Percentiles rank a stretch among this genome's conserved stretches.
Conservation (phyloP, 2,797 vertebrate species). For the Hippopotamyrus pictus region DNA sequence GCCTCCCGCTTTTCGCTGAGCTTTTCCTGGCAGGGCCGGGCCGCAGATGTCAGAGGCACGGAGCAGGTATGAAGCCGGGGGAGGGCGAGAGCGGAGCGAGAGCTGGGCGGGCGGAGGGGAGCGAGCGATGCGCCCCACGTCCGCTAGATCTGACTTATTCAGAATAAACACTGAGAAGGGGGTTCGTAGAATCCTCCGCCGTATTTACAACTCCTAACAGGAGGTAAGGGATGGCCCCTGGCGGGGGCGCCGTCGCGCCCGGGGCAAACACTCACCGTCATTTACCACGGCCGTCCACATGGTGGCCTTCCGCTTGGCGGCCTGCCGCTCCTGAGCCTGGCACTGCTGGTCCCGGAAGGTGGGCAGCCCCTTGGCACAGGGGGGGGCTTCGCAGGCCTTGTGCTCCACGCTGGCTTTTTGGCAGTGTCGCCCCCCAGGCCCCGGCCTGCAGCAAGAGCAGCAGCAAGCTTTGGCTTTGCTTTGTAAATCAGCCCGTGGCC, state of each 20-base stretch:
- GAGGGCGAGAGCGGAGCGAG: neutral
- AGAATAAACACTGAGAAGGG: neutral
- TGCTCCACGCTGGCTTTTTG: constrained; percentile 82
- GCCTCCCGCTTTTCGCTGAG: neutral
- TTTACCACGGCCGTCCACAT: constrained; percentile 73
- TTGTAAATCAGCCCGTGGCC: neutral
- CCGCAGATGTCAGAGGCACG: neutral
- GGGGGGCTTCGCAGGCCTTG: constrained; percentile 77
- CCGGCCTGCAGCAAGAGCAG: constrained; percentile 58
- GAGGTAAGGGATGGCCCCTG: neutral
- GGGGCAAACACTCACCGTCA: constrained; percentile 67
- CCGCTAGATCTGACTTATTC: neutral
- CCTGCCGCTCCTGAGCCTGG: constrained; percentile 73
- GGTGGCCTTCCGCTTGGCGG: constrained; percentile 71
- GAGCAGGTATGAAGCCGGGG: neutral
- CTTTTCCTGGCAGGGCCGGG: neutral
- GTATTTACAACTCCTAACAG: neutral
- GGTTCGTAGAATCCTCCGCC: neutral
- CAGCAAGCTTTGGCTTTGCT: neutral
- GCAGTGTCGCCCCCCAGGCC: constrained; percentile 82
- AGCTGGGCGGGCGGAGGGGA: neutral
- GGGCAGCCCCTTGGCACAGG: constrained; percentile 79
- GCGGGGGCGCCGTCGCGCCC: neutral
- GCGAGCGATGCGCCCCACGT: too few relatives aligned
- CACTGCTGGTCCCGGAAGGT: constrained; percentile 93